Evolutionary conservation across 2,113 vertebrate species (phyloP).

Genomic region (Jaculus jaculus): DNA sequence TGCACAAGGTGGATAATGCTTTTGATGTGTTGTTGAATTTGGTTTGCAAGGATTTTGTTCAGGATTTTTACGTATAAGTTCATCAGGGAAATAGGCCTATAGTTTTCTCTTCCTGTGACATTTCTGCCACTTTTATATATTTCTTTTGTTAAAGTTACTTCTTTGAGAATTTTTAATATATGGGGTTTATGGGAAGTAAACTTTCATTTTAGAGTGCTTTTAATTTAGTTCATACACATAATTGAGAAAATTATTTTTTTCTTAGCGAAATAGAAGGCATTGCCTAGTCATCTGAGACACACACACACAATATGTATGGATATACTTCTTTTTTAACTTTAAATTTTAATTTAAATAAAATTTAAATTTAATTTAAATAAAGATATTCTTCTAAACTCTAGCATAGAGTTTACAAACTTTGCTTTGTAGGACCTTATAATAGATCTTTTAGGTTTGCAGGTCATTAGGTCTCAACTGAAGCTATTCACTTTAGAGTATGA

Average conservation of each 20-base stretch:
- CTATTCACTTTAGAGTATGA: not conserved
- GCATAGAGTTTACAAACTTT: not conserved
- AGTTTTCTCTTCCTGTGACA: too few species aligned
- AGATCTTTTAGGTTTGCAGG: not conserved
- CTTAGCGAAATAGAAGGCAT: not conserved
- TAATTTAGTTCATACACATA: not conserved
- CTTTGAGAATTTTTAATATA: not conserved
- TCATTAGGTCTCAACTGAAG: not conserved
- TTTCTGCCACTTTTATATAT: not conserved
- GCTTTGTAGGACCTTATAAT: not conserved
- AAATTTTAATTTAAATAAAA: not conserved
- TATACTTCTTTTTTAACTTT: not conserved
- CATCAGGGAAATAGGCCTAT: too few species aligned
- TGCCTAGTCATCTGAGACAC: not conserved
- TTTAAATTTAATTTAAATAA: not conserved
- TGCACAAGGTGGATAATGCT: too few species aligned
- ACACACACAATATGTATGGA: too few species aligned
- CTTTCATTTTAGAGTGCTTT: slow-evolving; percentile 6
- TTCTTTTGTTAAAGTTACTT: not conserved
- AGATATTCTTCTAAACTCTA: not conserved
- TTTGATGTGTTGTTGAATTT: too few species aligned
- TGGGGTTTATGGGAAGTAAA: not conserved
- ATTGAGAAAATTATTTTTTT: slow-evolving; percentile 40
- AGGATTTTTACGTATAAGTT: too few species aligned
- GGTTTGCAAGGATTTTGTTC: too few species aligned